Evolutionary conservation across 1,140 invertebrate species (phyloP), one percentile per base, ranked within the genome.

Genomic region (Dreissena polymorpha): DNA sequence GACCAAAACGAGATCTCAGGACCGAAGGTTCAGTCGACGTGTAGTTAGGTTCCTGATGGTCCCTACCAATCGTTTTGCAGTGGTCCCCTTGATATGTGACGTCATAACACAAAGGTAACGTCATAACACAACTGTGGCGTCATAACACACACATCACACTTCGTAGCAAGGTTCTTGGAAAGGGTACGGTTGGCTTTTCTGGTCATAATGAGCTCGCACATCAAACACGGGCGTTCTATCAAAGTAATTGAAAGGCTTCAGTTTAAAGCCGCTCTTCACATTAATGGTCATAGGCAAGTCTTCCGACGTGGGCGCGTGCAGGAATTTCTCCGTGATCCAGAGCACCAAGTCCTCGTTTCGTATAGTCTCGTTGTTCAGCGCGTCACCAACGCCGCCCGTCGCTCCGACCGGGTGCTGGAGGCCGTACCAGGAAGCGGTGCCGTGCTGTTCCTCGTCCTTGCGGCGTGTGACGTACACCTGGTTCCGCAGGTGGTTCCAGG

Each of bases 181-280:
- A 23, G 50, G 51, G 50, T 80, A 65, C 1, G 78, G 68, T 16
- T 49, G 23, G 12, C 13, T 51, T 21, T 64, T 23, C 10, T 73
- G 25, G 10, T 25, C 13, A 71, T 63, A 76, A 64, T 76, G 55
- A 8, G 65, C 25, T 27, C 55, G 72, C 13, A 86, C 53, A 60
- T 86, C 85, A 83, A 86, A 86, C 6, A 76, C 65, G 16, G 80
- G 64, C 12, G 73, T 83, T 12, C 64, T 67, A 49, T 86, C 85
- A 73, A 86, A 86, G 53, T 83, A 86, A 70, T 86, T 86, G 23
- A 51, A 86, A n/a, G 85, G 85, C 65, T 86, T 86, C 14, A 86
- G 25, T n/a, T 57, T 69, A 29, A 86, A 86, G 16, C 85, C 80
- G n/a, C 71, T 65, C 2, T 50, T 55, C 0, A 73, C 74, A 1